Conservation (phyloP, 1,140 invertebrate genomes). For the Cyclina sinensis region DNA sequence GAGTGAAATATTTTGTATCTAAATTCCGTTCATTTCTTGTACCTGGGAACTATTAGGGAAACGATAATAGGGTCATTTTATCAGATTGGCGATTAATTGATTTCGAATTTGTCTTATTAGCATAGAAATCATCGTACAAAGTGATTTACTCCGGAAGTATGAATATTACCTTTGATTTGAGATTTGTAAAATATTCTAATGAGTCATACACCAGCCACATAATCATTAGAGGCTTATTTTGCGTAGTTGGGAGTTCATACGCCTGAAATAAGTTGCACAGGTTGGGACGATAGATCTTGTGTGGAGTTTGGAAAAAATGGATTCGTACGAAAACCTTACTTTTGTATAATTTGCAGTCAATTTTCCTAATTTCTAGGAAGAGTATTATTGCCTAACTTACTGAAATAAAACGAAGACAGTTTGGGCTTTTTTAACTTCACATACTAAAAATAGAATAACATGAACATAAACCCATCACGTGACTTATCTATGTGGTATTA, state of each 20-base stretch:
- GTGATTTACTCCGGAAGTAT: constrained; percentile 45
- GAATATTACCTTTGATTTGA: constrained; percentile 50
- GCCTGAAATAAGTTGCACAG: too few relatives aligned
- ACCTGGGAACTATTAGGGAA: constrained; percentile 19
- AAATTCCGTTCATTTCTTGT: constrained; percentile 39
- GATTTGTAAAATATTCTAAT: neutral
- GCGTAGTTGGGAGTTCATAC: too few relatives aligned
- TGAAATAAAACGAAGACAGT: too few relatives aligned
- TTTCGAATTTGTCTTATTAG: constrained; percentile 54
- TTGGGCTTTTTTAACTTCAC: neutral
- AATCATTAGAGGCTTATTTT: neutral
- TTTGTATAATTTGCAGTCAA: too few relatives aligned
- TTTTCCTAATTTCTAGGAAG: too few relatives aligned
- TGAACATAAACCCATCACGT: neutral
- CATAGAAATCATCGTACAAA: constrained; percentile 53
- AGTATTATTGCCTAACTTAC: too few relatives aligned
- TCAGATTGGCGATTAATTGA: constrained; percentile 65
- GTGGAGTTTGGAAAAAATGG: too few relatives aligned
- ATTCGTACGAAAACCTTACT: too few relatives aligned
- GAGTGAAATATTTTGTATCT: constrained; percentile 38
- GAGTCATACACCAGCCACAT: neutral
- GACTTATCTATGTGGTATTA: neutral
- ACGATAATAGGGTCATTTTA: constrained; percentile 58
- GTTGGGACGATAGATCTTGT: too few relatives aligned
- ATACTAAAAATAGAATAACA: neutral